Percentiles rank a stretch among this genome's conserved stretches.
phyloP scores from a whole-genome alignment of 2,113 vertebrate genomes.

The Helogale parvula region DNA sequence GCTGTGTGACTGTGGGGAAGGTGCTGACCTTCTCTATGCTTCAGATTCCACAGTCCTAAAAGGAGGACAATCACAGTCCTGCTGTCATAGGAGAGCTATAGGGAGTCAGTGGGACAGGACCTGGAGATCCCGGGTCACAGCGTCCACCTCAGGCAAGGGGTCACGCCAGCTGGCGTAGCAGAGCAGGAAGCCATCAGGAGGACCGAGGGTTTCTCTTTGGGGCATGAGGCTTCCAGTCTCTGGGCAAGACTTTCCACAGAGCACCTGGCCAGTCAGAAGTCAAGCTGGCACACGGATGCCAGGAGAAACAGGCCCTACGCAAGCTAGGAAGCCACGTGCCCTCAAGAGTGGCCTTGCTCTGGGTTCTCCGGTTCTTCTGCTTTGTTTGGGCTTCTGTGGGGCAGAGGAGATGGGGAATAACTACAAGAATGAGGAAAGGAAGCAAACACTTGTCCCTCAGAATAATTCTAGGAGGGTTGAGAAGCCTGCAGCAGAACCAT shows the following conservation, averaged over 20 bases:
- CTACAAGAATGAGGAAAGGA: not conserved
- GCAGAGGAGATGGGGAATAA: not conserved
- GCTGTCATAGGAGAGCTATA: not conserved
- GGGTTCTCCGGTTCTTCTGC: not conserved
- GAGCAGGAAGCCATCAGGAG: not conserved
- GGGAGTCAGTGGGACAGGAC: not conserved
- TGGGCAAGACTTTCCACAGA: not conserved
- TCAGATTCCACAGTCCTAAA: not conserved
- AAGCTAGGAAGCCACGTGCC: accelerated
- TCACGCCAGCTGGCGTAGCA: accelerated
- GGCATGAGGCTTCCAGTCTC: not conserved
- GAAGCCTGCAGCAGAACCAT: not conserved
- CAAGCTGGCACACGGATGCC: not conserved
- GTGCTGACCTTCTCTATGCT: not conserved
- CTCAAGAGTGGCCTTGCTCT: not conserved
- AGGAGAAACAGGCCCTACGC: not conserved
- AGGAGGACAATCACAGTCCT: accelerated
- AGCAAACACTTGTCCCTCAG: not conserved
- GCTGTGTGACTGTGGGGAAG: not conserved
- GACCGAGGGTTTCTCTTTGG: not conserved
- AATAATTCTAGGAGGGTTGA: not conserved
- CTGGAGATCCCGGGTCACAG: not conserved
- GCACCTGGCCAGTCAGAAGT: not conserved
- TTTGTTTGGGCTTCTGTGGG: not conserved
- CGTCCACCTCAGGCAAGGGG: not conserved